phyloP scores from a whole-genome alignment of 2,113 vertebrate genomes.

The Camelus bactrianus region DNA sequence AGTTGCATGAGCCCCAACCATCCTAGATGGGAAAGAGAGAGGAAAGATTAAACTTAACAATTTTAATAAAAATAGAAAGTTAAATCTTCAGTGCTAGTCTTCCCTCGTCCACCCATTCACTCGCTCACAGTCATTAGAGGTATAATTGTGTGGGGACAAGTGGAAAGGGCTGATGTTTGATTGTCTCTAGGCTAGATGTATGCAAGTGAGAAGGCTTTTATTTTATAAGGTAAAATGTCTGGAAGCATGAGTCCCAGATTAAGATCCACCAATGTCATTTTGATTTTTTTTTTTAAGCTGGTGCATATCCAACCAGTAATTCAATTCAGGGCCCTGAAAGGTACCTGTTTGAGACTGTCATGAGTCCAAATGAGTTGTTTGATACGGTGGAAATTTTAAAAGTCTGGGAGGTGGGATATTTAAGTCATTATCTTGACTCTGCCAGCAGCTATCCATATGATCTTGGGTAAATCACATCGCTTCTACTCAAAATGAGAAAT shows the following conservation, averaged over 20 bases:
- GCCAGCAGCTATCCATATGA: neutral
- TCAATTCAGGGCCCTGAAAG: neutral
- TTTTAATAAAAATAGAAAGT: slow-evolving; percentile 43
- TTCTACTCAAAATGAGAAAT: slow-evolving; percentile 1
- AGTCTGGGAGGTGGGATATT: neutral
- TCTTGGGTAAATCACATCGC: neutral
- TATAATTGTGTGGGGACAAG: neutral
- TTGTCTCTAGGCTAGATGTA: neutral
- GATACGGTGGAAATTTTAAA: neutral
- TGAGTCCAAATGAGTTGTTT: neutral
- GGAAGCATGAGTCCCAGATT: slow-evolving; percentile 14
- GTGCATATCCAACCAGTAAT: neutral
- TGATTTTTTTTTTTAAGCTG: neutral
- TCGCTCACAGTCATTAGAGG: neutral
- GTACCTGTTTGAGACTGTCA: neutral
- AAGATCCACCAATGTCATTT: neutral
- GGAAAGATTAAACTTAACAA: neutral
- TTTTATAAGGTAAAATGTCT: slow-evolving; percentile 24
- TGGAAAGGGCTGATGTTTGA: neutral
- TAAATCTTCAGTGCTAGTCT: neutral
- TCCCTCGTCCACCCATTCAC: neutral
- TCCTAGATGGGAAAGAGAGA: neutral
- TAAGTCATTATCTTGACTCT: neutral
- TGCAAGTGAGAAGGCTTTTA: neutral
- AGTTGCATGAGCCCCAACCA: neutral